Evolutionary conservation across 2,888 invertebrate species (phyloP).

Genomic region (Cecidostiba fungosa): DNA sequence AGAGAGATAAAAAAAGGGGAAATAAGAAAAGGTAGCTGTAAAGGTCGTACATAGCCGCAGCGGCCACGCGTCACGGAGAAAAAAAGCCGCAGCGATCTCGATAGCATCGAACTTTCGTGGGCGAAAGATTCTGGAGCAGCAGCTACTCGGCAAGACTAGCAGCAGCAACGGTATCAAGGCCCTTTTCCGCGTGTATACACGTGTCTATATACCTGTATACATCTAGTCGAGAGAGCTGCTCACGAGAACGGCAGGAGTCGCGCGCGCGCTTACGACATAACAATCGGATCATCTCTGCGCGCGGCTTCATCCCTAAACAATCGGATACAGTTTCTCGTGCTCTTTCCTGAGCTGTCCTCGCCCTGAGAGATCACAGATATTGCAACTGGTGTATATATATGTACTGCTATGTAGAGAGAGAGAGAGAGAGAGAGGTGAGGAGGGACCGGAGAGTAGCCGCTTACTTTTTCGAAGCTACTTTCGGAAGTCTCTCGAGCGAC

Average conservation of each 20-base stretch:
- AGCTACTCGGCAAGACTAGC: conserved; percentile 45
- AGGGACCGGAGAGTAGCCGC: conserved; percentile 15
- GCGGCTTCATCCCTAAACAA: conserved; percentile 58
- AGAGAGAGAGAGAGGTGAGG: neutral
- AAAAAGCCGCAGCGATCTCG: conserved; percentile 23
- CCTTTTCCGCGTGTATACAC: conserved; percentile 35
- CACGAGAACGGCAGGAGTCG: conserved; percentile 23
- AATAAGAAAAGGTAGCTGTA: conserved; percentile 47
- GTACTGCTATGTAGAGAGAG: neutral
- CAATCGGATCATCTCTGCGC: conserved; percentile 53
- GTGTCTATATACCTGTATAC: neutral
- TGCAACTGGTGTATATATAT: neutral
- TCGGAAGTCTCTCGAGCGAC: conserved; percentile 19
- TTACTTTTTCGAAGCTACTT: conserved; percentile 46
- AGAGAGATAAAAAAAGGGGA: neutral
- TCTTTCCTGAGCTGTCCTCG: conserved; percentile 31
- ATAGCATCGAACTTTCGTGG: conserved; percentile 45
- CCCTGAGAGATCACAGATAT: conserved; percentile 21
- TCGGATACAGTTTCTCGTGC: conserved; percentile 56
- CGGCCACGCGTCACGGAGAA: conserved; percentile 4
- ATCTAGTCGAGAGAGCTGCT: neutral
- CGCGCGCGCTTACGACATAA: conserved; percentile 43
- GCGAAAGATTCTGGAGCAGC: conserved; percentile 38
- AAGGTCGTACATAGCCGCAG: conserved; percentile 43
- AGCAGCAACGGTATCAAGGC: conserved; percentile 56